These are phyloP conservation scores for Drosophila histrio DNA, from an alignment of 2,888 invertebrate genomes.

Conservation along the genomic window DNA sequence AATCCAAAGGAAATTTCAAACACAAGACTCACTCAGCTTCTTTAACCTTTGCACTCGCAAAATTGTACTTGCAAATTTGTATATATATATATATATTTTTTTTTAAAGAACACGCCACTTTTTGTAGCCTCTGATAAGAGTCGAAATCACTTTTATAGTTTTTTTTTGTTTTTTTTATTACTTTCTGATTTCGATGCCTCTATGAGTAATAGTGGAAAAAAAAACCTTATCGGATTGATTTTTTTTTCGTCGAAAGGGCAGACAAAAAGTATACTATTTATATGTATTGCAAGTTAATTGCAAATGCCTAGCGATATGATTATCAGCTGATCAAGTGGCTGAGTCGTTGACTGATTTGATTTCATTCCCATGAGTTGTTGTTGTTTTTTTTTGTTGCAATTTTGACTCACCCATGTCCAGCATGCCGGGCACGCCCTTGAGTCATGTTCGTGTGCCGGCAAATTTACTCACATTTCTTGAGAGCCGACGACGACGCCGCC, in stretches of 20 bases:
- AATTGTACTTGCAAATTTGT: neutral
- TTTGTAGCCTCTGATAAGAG: conserved; percentile 18
- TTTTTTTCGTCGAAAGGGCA: neutral
- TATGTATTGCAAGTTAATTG: conserved; percentile 18
- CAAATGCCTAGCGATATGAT: conserved; percentile 7
- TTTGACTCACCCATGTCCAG: conserved; percentile 5
- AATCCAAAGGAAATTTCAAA: too few species aligned
- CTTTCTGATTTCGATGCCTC: conserved; percentile 18
- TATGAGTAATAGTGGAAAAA: conserved; percentile 59
- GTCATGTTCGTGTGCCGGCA: conserved; percentile 19
- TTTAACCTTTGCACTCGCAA: neutral
- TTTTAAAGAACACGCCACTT: conserved; percentile 40
- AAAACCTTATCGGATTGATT: conserved; percentile 6
- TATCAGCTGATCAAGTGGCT: conserved; percentile 7
- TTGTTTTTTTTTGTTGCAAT: neutral
- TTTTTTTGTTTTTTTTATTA: neutral
- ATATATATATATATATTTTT: too few species aligned
- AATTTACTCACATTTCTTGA: conserved; percentile 4
- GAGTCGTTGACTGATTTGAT: conserved; percentile 35
- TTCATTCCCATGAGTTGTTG: neutral
- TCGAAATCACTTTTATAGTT: conserved; percentile 18
- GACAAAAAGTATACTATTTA: neutral
- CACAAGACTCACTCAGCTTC: too few species aligned
- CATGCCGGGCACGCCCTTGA: conserved; percentile 31
- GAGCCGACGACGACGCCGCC: too few species aligned